Evolutionary conservation across 2,797 vertebrate species (phyloP).

Genomic region (Falco rusticolus): DNA sequence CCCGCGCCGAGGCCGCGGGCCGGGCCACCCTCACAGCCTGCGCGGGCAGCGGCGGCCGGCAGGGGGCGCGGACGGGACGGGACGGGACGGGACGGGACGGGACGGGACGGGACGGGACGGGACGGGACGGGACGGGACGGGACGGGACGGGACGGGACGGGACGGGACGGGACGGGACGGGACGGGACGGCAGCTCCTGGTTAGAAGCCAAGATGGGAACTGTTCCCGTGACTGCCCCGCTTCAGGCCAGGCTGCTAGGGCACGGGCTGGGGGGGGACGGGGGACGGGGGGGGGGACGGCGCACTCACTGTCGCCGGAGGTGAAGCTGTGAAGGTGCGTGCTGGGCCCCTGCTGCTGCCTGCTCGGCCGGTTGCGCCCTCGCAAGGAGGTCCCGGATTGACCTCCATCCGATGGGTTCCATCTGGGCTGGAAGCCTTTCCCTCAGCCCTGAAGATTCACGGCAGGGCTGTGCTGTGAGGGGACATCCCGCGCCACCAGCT

Average conservation of each 20-base stretch:
- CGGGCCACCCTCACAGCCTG: no score
- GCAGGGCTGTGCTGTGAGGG: neutral
- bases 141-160: neutral
- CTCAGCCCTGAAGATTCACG: neutral
- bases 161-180: no score
- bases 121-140: no score
- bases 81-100: no score
- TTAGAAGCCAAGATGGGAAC: no score
- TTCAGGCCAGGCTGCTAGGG: neutral
- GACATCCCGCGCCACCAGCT: neutral
- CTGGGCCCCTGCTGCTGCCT: no score
- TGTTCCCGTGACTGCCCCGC: fast-evolving
- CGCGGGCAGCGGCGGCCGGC: neutral
- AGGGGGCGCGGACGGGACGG: neutral
- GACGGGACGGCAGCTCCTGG: no score
- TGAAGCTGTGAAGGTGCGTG: neutral
- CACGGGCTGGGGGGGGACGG: no score
- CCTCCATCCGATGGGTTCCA: neutral
- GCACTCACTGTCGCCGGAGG: no score
- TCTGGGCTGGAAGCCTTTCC: neutral
- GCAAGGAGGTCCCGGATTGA: fast-evolving
- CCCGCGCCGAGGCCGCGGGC: no score
- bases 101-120: no score
- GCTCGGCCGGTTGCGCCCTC: fast-evolving
- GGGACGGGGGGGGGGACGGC: no score